Base-by-base conservation (phyloP, 2,888 invertebrate genomes). In the Leptothorax acervorum region DNA sequence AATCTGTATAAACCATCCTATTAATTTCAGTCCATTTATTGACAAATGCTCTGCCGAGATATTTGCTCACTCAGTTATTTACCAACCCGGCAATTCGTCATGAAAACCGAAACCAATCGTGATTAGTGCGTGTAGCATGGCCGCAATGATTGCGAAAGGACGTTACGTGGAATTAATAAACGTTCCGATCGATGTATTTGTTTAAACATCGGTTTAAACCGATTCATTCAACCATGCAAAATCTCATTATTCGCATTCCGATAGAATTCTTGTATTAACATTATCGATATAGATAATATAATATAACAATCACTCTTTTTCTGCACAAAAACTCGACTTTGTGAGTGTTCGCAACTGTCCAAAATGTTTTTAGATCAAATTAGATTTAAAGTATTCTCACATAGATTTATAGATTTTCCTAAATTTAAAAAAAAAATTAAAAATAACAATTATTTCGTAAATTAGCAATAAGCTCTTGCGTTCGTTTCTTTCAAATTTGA, bases 31-130 rank as follows among this genome's bases (percentile, higher is more conserved):
- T 28, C 60, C 28, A 60, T 81, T 81, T 78, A 81, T 81, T 81
- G 71, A 70, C 79, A 81, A 70, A 81, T 71, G 60, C 39, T 70
- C 60, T 81, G 71, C 70, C 70, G 79, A 70, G 79, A 70, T 81
- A 81, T 81, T 71, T 81, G 79, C 48, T 62, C 79, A 45, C 79
- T 71, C 71, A 70, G 71, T 81, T 81, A 81, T 81, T 81, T 81
- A 81, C 79, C 51, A 81, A 51, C 18, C 71, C 70, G 60, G 60
- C 79, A 81, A 81, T 81, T 60, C 79, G 79, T 70, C 79, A 81
- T 81, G 79, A 81, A 81, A 81, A 81, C 79, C 79, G 79, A 81
- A 81, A 81, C 79, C 79, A 70, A 81, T 81, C 79, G 79, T 81
- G 60, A 71, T 81, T 81, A 81, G 79, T 71, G 79, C 79, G 70